Base-by-base conservation (phyloP, 2,888 invertebrate species). In the Acrobasis repandana region DNA sequence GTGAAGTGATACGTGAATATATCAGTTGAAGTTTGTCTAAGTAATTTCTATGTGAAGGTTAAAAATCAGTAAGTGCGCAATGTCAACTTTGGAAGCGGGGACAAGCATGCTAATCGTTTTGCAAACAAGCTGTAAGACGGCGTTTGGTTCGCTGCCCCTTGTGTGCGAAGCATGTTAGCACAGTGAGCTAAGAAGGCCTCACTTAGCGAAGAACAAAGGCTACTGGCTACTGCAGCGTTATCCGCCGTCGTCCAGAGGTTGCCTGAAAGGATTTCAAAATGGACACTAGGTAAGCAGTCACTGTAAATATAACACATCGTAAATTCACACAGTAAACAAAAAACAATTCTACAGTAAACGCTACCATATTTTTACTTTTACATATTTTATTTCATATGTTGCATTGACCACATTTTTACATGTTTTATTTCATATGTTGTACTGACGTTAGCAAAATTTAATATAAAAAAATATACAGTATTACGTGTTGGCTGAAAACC, bases 51-150 rank as follows among this genome's bases (percentile, higher is more conserved):
- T 72, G 74, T 74, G 76, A 87, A 89, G 86, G 87, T 86, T 87
- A 80, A 82, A 84, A 87, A 85, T 85, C 84, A 72, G 82, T 85
- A 83, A 86, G 88, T 87, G 87, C 81, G 87, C 84, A 88, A 89
- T 90, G 90, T 88, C 86, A 85, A 88, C 87, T 86, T 85, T 83
- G 80, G 80, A 67, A 80, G 83, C 82, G 80, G 83, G 83, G 80
- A 85, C 84, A 80, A 85, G 77, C 70, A 76, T 85, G 90, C 77
- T 91, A 91, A 91, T 90, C 91, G 83, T 74, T 83, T 72, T 77
- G 76, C 88, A 90, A 91, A 91, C 85, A 91, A 69, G 76, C 76
- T 83, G 81, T 81, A 86, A 79, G 79, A 81, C 79, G 72, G 76
- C 74, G 73, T 76, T 77, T 80, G 79, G 80, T 78, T 78, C 80